Percentiles rank a stretch among this genome's conserved stretches.
Conservation (phyloP, 1,140 invertebrate species). For the Caerostris extrusa region DNA sequence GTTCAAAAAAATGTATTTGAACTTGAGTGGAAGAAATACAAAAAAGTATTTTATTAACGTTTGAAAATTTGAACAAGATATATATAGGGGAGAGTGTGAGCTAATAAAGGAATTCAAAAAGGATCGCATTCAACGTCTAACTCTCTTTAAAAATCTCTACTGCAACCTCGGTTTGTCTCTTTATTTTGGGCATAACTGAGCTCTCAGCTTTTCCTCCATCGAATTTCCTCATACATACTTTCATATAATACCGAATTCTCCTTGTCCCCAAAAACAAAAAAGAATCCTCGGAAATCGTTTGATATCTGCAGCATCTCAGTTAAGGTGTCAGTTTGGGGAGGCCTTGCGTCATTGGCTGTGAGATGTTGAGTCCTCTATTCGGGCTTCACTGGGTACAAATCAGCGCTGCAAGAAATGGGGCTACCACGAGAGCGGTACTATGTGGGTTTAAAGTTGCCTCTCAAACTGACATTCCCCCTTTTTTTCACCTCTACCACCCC, state of each 20-base stretch:
- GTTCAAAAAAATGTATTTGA: no score
- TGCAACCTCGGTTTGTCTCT: slow-evolving; percentile 17
- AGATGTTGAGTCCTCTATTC: slow-evolving; percentile 72
- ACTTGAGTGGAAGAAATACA: no score
- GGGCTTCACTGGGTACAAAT: slow-evolving; percentile 63
- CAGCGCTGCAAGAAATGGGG: slow-evolving; percentile 48
- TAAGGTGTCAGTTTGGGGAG: slow-evolving; percentile 66
- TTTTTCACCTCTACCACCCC: no score
- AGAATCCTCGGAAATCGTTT: slow-evolving; percentile 41
- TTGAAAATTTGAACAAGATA: no score
- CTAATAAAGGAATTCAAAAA: no score
- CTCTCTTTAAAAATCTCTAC: not conserved
- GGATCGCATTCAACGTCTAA: not conserved
- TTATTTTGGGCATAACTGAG: not conserved
- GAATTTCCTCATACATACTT: slow-evolving; percentile 55
- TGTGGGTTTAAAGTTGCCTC: slow-evolving; percentile 51
- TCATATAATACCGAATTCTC: slow-evolving; percentile 47
- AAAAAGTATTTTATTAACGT: no score
- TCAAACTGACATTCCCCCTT: slow-evolving; percentile 46
- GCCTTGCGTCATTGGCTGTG: slow-evolving; percentile 65
- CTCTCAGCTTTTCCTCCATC: not conserved
- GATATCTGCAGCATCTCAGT: slow-evolving; percentile 65
- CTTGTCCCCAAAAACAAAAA: not conserved
- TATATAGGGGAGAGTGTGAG: no score
- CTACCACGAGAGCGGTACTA: not conserved